These are phyloP conservation scores for Lamproptera curius DNA, from an alignment of 2,888 invertebrate species.

Conservation along the genomic window DNA sequence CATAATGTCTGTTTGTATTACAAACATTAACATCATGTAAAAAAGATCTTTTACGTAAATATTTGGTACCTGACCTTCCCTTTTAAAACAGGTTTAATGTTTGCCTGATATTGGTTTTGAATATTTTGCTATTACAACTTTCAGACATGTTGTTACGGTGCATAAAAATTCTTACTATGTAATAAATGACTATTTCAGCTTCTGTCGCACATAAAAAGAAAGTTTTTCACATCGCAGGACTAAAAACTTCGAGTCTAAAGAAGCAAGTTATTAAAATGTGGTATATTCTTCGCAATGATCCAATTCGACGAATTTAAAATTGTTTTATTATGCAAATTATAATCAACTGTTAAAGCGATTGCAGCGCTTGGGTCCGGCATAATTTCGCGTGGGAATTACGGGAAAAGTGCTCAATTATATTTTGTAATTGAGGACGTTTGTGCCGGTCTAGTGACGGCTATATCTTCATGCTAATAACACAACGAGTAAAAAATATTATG, in stretches of 20 bases:
- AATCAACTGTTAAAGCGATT: constrained; percentile 19
- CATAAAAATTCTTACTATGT: no score
- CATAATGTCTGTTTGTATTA: no score
- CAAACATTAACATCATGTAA: no score
- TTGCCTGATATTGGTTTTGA: no score
- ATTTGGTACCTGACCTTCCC: no score
- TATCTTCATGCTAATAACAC: neutral
- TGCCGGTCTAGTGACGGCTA: neutral
- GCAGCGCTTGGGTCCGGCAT: constrained; percentile 3
- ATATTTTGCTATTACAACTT: no score
- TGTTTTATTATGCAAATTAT: constrained; percentile 20
- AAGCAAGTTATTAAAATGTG: constrained; percentile 15
- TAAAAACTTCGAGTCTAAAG: constrained; percentile 12
- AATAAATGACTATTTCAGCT: no score
- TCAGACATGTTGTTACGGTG: no score
- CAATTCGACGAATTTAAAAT: constrained; percentile 13
- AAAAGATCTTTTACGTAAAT: no score
- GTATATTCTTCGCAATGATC: constrained; percentile 16
- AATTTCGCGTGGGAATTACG: constrained; percentile 9
- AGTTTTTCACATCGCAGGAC: constrained; percentile 5
- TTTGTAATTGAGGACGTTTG: constrained; percentile 6
- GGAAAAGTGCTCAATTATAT: neutral
- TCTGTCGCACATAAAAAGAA: neutral
- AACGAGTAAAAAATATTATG: no score
- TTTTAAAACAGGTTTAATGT: no score